Percentiles rank a stretch among this genome's conserved stretches.
These are phyloP conservation scores for Pseudomyrmex cubaensis DNA, from an alignment of 1,140 invertebrate genomes.

Conservation along the genomic window DNA sequence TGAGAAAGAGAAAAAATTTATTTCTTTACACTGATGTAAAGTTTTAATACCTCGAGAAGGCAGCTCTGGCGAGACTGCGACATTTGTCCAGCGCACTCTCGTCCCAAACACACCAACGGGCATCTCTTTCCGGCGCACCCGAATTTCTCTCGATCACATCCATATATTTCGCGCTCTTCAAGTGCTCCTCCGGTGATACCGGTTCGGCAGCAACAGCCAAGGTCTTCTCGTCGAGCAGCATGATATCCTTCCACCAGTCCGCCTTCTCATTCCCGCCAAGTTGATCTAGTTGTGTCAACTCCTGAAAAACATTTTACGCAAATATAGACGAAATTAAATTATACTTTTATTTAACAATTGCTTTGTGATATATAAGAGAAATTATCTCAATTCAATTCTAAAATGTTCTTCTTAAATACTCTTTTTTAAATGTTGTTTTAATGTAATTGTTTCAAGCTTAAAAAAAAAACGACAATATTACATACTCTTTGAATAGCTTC, in stretches of 20 bases:
- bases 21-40: neutral
- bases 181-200: conserved; percentile 87
- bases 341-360: neutral
- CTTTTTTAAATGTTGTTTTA: neutral
- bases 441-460: too few species aligned
- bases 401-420: too few species aligned
- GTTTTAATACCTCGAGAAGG: conserved; percentile 86
- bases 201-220: conserved; percentile 87
- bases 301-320: conserved; percentile 62
- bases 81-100: conserved; percentile 89
- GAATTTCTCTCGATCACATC: conserved; percentile 92
- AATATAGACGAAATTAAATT: neutral
- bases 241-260: conserved; percentile 86
- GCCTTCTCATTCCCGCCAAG: conserved; percentile 84
- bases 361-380: neutral
- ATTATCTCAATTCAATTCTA: neutral
- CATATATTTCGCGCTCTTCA: conserved; percentile 90
- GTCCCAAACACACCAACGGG: conserved; percentile 88
- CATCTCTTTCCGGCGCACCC: conserved; percentile 86
- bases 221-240: conserved; percentile 86
- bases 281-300: conserved; percentile 81
- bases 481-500: conserved; percentile 82
- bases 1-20: neutral
- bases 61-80: conserved; percentile 87
- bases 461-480: neutral